Conservation (phyloP, 2,113 vertebrate species). For the Calidris pygmaea region DNA sequence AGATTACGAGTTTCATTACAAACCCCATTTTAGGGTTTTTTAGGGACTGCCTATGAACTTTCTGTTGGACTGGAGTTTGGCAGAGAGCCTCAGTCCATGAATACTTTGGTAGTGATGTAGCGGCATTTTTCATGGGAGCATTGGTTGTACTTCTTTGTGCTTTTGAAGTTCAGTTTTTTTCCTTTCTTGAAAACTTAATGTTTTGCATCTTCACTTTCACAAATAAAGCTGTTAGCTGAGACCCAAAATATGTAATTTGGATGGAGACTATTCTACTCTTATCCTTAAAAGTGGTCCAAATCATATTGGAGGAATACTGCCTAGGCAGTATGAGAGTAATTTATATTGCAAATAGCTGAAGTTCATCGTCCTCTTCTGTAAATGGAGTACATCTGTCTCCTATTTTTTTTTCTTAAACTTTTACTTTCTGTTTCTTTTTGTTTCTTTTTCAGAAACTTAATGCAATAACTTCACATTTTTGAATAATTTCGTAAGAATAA, state of each 20-base stretch:
- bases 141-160: conserved; percentile 28
- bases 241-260: neutral
- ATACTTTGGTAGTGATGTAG: conserved; percentile 34
- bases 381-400: neutral
- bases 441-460: neutral
- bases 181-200: conserved; percentile 4
- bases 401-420: neutral
- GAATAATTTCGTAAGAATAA: neutral
- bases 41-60: conserved; percentile 5
- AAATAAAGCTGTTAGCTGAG: conserved; percentile 51
- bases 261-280: conserved; percentile 37
- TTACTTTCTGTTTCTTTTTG: neutral
- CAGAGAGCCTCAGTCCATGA: conserved; percentile 14
- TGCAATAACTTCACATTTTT: conserved; percentile 36
- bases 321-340: neutral
- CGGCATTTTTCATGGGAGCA: conserved; percentile 32
- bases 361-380: neutral
- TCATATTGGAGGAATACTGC: neutral
- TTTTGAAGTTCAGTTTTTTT: conserved; percentile 2
- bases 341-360: neutral
- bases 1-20: conserved; percentile 40
- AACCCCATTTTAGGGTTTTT: conserved; percentile 52
- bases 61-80: conserved; percentile 43
- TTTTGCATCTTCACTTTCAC: conserved; percentile 11
- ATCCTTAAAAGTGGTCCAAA: conserved; percentile 4